Evolutionary conservation across 2,113 vertebrate genomes (phyloP), one percentile per base, ranked within the genome.

Genomic region (Caloenas nicobarica): DNA sequence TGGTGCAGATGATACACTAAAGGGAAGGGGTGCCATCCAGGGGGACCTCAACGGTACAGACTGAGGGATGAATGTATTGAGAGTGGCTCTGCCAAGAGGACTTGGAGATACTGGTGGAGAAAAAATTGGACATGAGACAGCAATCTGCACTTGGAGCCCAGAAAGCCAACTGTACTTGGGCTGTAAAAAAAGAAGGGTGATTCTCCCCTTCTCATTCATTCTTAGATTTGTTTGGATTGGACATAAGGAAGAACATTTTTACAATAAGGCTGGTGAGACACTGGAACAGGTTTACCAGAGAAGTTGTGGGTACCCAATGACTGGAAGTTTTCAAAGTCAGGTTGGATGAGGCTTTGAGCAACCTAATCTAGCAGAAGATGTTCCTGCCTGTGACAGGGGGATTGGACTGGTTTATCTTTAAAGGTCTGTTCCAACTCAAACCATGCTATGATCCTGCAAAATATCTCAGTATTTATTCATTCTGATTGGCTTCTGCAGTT

Each of bases 291-390:
- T 36, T 61, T 36, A 11, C n/a, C 10, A 38, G 10, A 69, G 28
- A 58, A 58, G 13, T 12, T 70, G 54, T 16, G 29, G 42, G 17
- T 33, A 17, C 10, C 29, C 5, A 8, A 17, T 40, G 28, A 28
- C 3, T 22, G 23, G n/a, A 48, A 48, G 10, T 22, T 31, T 40
- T 70, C 23, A 51, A 70, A 25, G 29, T n/a, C 23, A 40, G 0
- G 1, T 23, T 50, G 44, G 34, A n/a, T 1, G 2, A 13, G 28
- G 17, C 16, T 89, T 73, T 73, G 54, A 86, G 4, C 13, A 72
- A 23, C 11, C 5, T 57, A 33, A 44, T 33, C 11, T 51, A 19
- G 23, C 0, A 1, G 7, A 61, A 0, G 0, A 5, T 56, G 5
- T 13, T 34, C 25, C 34, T 51, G 3, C 9, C 23, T 5, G 5